phyloP scores from a whole-genome alignment of 2,888 invertebrate genomes.

The Temnothorax rugatulus region DNA sequence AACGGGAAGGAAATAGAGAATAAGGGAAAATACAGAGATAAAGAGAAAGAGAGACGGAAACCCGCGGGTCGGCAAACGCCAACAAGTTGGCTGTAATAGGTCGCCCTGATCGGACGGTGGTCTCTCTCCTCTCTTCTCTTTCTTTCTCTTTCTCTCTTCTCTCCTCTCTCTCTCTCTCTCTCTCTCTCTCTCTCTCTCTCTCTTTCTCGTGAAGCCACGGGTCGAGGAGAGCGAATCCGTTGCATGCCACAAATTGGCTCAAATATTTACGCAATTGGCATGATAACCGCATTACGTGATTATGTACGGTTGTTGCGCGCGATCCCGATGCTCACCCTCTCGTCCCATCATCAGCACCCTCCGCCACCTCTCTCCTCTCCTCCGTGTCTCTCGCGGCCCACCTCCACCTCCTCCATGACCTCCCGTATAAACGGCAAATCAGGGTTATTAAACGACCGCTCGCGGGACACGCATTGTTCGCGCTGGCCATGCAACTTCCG shows the following conservation, averaged over 20 bases:
- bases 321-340: constrained; percentile 79
- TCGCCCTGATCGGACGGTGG: constrained; percentile 72
- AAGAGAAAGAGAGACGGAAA: constrained; percentile 35
- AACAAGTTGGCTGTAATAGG: constrained; percentile 78
- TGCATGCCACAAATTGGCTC: constrained; percentile 85
- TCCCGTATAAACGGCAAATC: constrained; percentile 79
- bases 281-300: constrained; percentile 85
- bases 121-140: constrained; percentile 49
- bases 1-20: constrained; percentile 59
- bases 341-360: constrained; percentile 74
- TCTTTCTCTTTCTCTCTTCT: constrained; percentile 43
- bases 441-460: constrained; percentile 80
- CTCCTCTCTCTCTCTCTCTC: constrained; percentile 51
- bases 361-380: constrained; percentile 51
- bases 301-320: constrained; percentile 84
- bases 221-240: constrained; percentile 75
- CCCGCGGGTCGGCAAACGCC: constrained; percentile 64
- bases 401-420: constrained; percentile 67
- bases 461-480: constrained; percentile 74
- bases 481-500: constrained; percentile 73
- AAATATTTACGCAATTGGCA: constrained; percentile 86
- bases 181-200: constrained; percentile 56
- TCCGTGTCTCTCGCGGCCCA: constrained; percentile 44
- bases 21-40: constrained; percentile 49
- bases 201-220: constrained; percentile 63